Evolutionary conservation across 2,113 vertebrate genomes (phyloP), one percentile per base, ranked within the genome.

Genomic region (Poeciliopsis occidentalis): DNA sequence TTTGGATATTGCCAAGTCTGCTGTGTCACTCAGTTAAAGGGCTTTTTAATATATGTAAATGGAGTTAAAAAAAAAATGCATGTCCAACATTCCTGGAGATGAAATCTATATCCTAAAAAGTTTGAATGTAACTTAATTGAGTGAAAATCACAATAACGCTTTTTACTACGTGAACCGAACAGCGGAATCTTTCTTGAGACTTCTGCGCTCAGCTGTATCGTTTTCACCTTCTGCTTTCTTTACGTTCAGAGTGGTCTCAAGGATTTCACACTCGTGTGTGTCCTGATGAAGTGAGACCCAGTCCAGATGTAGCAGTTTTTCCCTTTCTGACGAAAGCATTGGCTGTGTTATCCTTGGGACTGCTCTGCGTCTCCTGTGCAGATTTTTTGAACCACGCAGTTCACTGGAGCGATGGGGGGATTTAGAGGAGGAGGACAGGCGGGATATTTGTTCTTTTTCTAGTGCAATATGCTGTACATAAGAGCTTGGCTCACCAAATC

Each of bases 391-490:
- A 82, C 71, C 24, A 79, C 60, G 71, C 72, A 76, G 77, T 80
- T 84, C 80, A 76, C 65, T 69, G 75, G 84, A 66, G 81, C 32
- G 75, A 88, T 60, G 86, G 80, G 80, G 81, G 86, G 80, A 73
- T 71, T 29, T 12, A 24, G 41, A 76, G 79, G 78, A 81, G 69
- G 78, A 81, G 19, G n/a, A 63, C 22, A n/a, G 51, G 51, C 22
- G 76, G 83, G 84, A 82, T 77, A 79, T 87, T 86, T 85, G 84
- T 91, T 91, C 87, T 87, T 90, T 92, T 92, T 92, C 91, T 93
- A 92, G 93, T 94, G 93, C 93, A 94, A 93, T 94, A 94, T 81
- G 93, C 93, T 94, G 93, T 94, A 94, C 83, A 93, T 93, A 93
- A 71, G 91, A 93, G 92, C 91, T 93, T 92, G 88, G 84, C 91